phyloP scores from a whole-genome alignment of 2,888 invertebrate species.

The Crematogaster levior region DNA sequence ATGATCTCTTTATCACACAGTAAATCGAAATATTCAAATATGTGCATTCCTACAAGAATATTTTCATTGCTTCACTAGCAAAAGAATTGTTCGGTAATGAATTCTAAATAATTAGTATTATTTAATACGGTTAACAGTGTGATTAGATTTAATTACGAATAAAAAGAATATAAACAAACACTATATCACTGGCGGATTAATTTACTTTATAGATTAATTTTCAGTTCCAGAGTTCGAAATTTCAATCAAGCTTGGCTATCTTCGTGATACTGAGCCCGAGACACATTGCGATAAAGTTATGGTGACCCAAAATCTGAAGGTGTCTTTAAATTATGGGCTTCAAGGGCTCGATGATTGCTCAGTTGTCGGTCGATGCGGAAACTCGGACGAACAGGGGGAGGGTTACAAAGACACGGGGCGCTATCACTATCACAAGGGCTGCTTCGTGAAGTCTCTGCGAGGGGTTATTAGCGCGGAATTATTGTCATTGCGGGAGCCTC shows the following conservation, averaged over 20 bases:
- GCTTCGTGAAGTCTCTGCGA: slow-evolving; percentile 57
- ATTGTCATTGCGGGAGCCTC: slow-evolving; percentile 76
- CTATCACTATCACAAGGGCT: slow-evolving; percentile 39
- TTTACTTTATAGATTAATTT: too few species aligned
- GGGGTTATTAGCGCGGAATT: slow-evolving; percentile 80
- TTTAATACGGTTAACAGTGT: neutral
- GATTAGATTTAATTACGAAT: neutral
- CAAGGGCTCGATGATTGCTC: slow-evolving; percentile 42
- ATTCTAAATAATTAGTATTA: neutral
- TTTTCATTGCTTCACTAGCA: neutral
- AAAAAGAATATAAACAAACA: neutral
- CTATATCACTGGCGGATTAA: neutral
- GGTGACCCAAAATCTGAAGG: slow-evolving; percentile 22
- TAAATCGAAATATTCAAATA: neutral
- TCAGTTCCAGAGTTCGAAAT: neutral
- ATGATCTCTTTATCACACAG: neutral
- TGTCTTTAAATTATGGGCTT: slow-evolving; percentile 38
- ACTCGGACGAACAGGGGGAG: slow-evolving; percentile 33
- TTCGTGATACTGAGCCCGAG: neutral
- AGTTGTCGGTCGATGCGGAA: slow-evolving; percentile 22
- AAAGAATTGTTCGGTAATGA: neutral
- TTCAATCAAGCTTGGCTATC: neutral
- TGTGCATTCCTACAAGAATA: neutral
- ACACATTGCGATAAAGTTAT: neutral
- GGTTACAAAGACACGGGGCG: slow-evolving; percentile 39